These are phyloP conservation scores for Limonius californicus DNA, from an alignment of 1,140 invertebrate genomes.

Conservation along the genomic window DNA sequence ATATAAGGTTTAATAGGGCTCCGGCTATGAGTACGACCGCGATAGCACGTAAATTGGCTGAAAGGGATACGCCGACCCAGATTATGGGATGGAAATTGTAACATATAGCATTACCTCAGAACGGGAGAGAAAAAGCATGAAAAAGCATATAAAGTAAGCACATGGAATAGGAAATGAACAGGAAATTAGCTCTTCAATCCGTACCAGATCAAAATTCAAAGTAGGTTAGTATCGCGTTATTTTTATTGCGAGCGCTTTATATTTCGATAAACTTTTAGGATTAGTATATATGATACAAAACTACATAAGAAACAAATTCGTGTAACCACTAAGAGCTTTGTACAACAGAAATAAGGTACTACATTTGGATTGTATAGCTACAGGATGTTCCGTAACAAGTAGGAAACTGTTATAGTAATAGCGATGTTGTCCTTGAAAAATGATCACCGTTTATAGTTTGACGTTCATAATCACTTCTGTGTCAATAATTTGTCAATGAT, in stretches of 20 bases:
- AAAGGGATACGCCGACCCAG: conserved; percentile 25
- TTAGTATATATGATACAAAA: no score
- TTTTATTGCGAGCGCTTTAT: not conserved
- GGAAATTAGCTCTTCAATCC: conserved; percentile 31
- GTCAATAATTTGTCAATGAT: no score
- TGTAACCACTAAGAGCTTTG: no score
- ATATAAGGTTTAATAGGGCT: conserved; percentile 21
- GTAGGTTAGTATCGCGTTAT: not conserved
- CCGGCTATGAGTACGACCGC: conserved; percentile 24
- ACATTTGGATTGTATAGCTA: no score
- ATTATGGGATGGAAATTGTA: conserved; percentile 35
- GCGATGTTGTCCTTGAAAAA: no score
- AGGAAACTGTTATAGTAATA: no score
- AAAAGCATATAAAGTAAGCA: conserved; percentile 26
- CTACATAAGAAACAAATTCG: no score
- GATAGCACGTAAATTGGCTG: conserved; percentile 28
- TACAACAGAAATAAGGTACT: no score
- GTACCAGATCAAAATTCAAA: not conserved
- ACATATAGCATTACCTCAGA: conserved; percentile 32
- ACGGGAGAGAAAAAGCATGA: conserved; percentile 26
- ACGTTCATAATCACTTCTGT: no score
- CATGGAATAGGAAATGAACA: conserved; percentile 21
- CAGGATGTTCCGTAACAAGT: no score
- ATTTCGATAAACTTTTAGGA: no score
- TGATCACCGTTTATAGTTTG: no score